Conservation (phyloP, 2,113 vertebrate genomes). For the Scytalopus superciliaris region DNA sequence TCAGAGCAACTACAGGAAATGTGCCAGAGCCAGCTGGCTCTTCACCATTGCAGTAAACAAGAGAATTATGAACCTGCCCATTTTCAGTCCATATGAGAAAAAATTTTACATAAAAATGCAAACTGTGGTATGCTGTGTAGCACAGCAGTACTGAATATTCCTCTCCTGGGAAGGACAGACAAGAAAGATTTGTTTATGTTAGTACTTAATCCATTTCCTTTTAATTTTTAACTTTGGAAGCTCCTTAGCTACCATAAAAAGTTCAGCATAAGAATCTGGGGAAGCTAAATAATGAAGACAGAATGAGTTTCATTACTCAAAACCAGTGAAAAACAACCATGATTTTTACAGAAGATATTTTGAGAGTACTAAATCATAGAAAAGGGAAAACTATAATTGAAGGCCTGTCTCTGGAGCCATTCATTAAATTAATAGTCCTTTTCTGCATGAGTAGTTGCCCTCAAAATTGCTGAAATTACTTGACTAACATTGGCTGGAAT, state of each 20-base stretch:
- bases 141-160: neutral
- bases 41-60: neutral
- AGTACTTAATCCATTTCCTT: neutral
- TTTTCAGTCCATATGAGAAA: neutral
- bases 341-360: neutral
- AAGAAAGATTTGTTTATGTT: neutral
- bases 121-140: neutral
- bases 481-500: neutral
- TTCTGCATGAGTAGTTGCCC: neutral
- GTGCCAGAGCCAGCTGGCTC: neutral
- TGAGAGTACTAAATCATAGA: neutral
- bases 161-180: neutral
- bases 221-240: constrained; percentile 20
- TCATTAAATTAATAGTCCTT: neutral
- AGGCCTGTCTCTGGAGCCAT: neutral
- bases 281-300: neutral
- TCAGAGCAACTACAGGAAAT: neutral
- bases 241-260: neutral
- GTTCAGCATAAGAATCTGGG: neutral
- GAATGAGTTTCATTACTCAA: neutral
- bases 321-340: neutral
- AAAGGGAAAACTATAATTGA: neutral
- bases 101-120: neutral
- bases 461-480: constrained; percentile 14
- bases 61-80: neutral